These are phyloP conservation scores for Drosophila fuyamai DNA, from an alignment of 1,140 invertebrate genomes.

Conservation along the genomic window DNA sequence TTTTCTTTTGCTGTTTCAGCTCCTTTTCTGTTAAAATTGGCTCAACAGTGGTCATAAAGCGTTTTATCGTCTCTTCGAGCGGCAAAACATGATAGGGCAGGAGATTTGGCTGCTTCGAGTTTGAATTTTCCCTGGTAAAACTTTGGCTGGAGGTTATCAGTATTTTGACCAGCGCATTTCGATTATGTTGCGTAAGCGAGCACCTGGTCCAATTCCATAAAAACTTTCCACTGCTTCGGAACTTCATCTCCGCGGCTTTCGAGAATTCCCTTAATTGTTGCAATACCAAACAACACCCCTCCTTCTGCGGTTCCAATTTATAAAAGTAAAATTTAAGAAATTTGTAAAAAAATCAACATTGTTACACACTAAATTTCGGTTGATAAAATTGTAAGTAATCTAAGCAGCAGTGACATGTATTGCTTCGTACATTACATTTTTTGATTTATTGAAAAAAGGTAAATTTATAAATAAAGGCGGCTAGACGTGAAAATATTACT, in stretches of 20 bases:
- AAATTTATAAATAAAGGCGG: too few relatives aligned
- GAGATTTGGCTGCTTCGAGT: conserved; percentile 81
- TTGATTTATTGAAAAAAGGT: too few relatives aligned
- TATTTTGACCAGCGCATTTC: conserved; percentile 24
- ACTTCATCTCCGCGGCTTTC: conserved; percentile 29
- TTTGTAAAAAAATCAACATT: neutral
- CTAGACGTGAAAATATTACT: too few relatives aligned
- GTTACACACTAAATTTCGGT: conserved; percentile 1
- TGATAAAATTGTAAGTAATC: neutral
- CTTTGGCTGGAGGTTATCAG: conserved; percentile 15
- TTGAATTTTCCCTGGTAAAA: conserved; percentile 7
- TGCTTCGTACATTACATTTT: too few relatives aligned
- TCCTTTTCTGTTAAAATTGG: conserved; percentile 90
- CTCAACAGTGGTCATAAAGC: conserved; percentile 88
- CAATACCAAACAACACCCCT: too few relatives aligned
- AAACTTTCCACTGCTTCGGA: conserved; percentile 26
- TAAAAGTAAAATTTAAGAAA: neutral
- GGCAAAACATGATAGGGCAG: conserved; percentile 87
- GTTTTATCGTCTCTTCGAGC: conserved; percentile 86
- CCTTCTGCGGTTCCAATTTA: too few relatives aligned
- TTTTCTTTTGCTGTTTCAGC: conserved; percentile 87
- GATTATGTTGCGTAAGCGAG: conserved; percentile 14
- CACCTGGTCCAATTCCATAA: conserved; percentile 57
- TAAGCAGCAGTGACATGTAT: too few relatives aligned
- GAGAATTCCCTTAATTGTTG: too few relatives aligned